phyloP scores from a whole-genome alignment of 2,888 invertebrate species.

The Heliconius hortense region DNA sequence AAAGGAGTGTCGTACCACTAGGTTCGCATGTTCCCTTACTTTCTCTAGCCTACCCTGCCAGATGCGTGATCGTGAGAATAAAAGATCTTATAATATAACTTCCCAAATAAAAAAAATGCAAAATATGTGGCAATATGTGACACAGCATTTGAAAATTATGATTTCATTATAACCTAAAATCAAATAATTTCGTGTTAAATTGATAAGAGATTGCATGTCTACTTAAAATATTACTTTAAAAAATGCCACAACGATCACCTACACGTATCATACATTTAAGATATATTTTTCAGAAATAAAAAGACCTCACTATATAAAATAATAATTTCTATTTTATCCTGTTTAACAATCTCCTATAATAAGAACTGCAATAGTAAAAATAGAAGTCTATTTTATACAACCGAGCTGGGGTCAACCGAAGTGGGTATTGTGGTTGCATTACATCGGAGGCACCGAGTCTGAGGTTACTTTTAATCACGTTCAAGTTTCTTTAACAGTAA shows the following conservation, averaged over 20 bases:
- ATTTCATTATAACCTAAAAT: no score
- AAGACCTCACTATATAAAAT: not conserved
- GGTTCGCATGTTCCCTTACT: no score
- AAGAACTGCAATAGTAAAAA: slow-evolving; percentile 14
- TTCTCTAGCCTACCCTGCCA: no score
- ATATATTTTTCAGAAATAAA: not conserved
- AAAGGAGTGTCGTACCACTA: not conserved
- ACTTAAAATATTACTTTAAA: not conserved
- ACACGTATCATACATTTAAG: no score
- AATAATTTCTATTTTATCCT: slow-evolving; percentile 4
- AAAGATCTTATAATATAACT: no score
- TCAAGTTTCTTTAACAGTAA: slow-evolving; percentile 22
- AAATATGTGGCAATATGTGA: no score
- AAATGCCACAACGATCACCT: not conserved
- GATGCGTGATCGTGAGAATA: no score
- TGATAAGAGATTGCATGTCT: no score
- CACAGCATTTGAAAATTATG: no score
- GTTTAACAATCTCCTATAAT: not conserved
- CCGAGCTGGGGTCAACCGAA: slow-evolving; percentile 24
- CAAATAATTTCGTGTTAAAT: not conserved
- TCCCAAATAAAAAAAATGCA: no score
- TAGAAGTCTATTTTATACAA: slow-evolving; percentile 14
- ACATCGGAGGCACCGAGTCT: slow-evolving; percentile 21
- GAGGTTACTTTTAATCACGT: slow-evolving; percentile 34
- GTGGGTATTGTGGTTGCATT: slow-evolving; percentile 29